Evolutionary conservation across 1,140 invertebrate genomes (phyloP), one percentile per base, ranked within the genome.

Genomic region (Cardiocondyla obscurior): DNA sequence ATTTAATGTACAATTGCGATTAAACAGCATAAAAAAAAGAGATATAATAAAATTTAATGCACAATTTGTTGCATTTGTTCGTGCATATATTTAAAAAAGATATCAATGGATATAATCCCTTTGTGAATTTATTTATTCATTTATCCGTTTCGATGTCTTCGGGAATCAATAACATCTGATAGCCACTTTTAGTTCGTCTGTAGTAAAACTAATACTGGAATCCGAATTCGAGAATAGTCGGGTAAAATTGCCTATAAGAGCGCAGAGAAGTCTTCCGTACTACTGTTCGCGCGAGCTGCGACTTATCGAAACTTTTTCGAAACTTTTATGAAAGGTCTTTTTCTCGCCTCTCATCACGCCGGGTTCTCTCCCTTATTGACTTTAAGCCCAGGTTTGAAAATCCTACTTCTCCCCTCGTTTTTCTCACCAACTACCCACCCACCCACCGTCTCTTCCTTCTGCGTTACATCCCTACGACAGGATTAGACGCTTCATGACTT

Each of bases 311-410:
- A 88, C 83, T 88, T 84, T 87, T 86, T 72, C 55, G 72, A 83
- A 87, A 87, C 64, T 86, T 87, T 79, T 55, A 62, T 62, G 72
- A 83, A 64, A 83, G 85, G 72, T 86, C 85, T 83, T 86, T 85
- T 83, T 81, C 81, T 62, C 79, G 85, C 81, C 85, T 87, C 84
- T 87, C 84, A 87, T 87, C 85, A 73, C 85, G 69, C 86, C 58
- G 33, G 72, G 25, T 83, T 83, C 83, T 82, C 76, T 79, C 73
- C 82, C 89, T 91, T 91, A 91, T 91, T 90, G 90, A 91, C 90
- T 90, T 90, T 88, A 89, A 89, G 89, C 64, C 69, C 30, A 62
- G 82, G 73, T 77, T 82, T 81, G 30, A 39, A 70, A 85, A 81
- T 65, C 81, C n/a, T 67, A 53, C 51, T 46, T 55, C 64, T 44